These are phyloP conservation scores for Euzophera pinguis DNA, from an alignment of 2,888 invertebrate species.

Conservation along the genomic window DNA sequence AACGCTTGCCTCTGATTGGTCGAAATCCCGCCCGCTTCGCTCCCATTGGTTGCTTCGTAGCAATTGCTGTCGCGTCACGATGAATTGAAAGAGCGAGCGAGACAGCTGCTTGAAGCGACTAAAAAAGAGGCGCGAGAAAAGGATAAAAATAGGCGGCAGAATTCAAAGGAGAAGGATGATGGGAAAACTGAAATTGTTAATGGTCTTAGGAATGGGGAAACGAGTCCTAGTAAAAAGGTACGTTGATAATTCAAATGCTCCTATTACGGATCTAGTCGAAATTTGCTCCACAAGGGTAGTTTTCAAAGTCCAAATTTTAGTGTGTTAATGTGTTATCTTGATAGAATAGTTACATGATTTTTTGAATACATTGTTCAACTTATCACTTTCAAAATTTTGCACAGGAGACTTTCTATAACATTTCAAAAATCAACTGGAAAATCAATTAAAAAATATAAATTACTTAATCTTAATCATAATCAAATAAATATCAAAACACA, in stretches of 20 bases:
- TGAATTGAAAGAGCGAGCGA: slow-evolving; percentile 91
- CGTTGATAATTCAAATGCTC: slow-evolving; percentile 13
- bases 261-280: no score
- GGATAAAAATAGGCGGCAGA: slow-evolving; percentile 52
- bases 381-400: no score
- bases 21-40: slow-evolving; percentile 28
- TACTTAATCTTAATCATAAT: no score
- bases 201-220: slow-evolving; percentile 57
- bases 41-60: slow-evolving; percentile 58
- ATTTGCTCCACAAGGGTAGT: no score
- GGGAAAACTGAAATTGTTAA: slow-evolving; percentile 84
- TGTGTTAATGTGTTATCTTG: no score
- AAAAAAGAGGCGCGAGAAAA: slow-evolving; percentile 82
- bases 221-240: slow-evolving; percentile 63
- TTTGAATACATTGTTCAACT: no score
- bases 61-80: slow-evolving; percentile 89
- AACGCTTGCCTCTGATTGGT: slow-evolving; percentile 22
- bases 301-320: no score
- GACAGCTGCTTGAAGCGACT: slow-evolving; percentile 89
- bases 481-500: no score
- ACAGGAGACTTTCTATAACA: no score
- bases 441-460: no score
- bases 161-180: slow-evolving; percentile 71
- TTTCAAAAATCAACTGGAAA: no score
- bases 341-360: no score